Evolutionary conservation across 2,888 invertebrate genomes (phyloP).

Genomic region (Gryllus longicercus): DNA sequence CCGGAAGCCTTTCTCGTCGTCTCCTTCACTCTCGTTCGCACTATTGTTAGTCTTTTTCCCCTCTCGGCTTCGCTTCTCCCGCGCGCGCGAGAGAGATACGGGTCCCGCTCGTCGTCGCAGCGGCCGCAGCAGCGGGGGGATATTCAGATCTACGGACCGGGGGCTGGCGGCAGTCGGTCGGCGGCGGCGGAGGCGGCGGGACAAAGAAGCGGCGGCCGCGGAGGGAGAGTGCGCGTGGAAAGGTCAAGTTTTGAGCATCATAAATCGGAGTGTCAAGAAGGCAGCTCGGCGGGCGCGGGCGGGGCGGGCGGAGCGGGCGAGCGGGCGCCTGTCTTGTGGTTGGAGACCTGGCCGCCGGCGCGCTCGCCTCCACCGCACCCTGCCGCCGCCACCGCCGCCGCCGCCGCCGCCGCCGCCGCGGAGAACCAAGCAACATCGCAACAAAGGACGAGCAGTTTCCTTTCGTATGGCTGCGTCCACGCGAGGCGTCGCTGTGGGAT

Average conservation of each 20-base stretch:
- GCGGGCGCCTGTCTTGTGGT: too few species aligned
- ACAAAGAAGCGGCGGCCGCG: background rate
- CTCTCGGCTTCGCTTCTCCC: background rate
- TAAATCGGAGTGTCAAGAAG: slow-evolving; percentile 7
- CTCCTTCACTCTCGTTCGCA: background rate
- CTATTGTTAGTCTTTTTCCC: background rate
- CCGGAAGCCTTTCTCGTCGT: background rate
- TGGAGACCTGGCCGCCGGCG: too few species aligned
- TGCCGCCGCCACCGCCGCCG: too few species aligned
- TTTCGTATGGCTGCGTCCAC: too few species aligned
- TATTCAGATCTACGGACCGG: background rate
- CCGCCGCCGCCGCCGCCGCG: too few species aligned
- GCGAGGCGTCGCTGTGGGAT: too few species aligned
- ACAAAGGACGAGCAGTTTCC: too few species aligned
- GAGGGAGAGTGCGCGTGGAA: background rate
- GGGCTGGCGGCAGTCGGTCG: too few species aligned
- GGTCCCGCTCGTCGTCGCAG: background rate
- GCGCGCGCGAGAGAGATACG: background rate
- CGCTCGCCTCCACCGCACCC: too few species aligned
- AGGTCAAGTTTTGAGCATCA: slow-evolving; percentile 8
- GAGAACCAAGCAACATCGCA: too few species aligned
- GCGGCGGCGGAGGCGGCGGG: background rate
- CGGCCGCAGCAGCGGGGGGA: background rate
- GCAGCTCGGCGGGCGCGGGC: background rate
- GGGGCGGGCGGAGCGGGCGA: too few species aligned